Base-by-base conservation (phyloP, 2,113 vertebrate species). In the Papio anubis region DNA sequence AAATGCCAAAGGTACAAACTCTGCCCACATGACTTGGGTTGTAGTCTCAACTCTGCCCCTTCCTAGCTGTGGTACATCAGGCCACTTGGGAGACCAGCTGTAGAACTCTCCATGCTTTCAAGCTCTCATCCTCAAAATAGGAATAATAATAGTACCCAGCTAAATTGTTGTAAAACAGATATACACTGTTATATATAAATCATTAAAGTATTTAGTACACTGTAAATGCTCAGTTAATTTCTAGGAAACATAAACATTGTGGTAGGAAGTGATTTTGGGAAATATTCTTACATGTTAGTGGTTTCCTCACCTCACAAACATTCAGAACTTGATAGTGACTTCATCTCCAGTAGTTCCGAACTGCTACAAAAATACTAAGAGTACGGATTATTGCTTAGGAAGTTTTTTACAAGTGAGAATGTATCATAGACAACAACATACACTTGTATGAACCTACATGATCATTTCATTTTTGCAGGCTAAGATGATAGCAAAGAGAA, bases 351-450 rank as follows among this genome's bases (percentile, higher is more conserved):
- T 83, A 55, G 52, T 55, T 93, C n/a, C 81, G 30, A 18, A 84
- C 12, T 80, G 18, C 38, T 81, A 70, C 17, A 57, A 88, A 93
- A 93, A 78, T 25, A 88, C 27, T 93, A 93, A 80, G 27, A 73
- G 16, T 76, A 82, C 18, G 7, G 8, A 78, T 83, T 68, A n/a
- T 40, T 23, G 20, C 88, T 88, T 40, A 93, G 66, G 16, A 73
- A 86, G 50, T 43, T 92, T 88, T 72, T 93, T 25, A 27, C 52
- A 89, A 82, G 55, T 80, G 45, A 92, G n/a, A 94, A 78, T 57
- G 7, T 38, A 35, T 52, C 78, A 81, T n/a, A 11, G 50, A 93
- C 3, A 80, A 90, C 1, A 72, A 16, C 21, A 4, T 55, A 72
- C 3, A 96, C 12, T 78, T 78, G 50, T 18, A 50, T n/a, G 8